Evolutionary conservation across 92 coral and sea anemone species (phyloP).

Genomic region (Umimayanthus kanabou): DNA sequence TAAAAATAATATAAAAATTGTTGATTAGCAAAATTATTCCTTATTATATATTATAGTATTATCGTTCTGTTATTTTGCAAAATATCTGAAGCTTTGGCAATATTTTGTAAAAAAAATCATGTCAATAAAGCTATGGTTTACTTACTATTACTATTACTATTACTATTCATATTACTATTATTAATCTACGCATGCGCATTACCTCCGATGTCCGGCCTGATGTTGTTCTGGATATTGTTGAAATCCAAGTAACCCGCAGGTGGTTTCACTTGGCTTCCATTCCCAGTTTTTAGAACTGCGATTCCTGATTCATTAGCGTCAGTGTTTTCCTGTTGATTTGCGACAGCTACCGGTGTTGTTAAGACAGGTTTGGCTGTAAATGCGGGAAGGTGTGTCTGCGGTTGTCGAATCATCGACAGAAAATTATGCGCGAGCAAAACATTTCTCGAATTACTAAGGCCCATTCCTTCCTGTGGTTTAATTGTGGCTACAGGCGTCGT

Average conservation of each 20-base stretch:
- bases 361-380: background rate
- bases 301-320: slow-evolving; percentile 12
- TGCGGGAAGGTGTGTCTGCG: background rate
- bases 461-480: background rate
- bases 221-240: slow-evolving; percentile 35
- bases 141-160: too few species aligned
- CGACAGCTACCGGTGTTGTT: background rate
- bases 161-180: too few species aligned
- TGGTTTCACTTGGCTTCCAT: background rate
- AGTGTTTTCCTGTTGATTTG: background rate
- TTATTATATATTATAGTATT: too few species aligned
- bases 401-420: background rate
- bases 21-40: too few species aligned
- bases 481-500: background rate
- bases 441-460: background rate
- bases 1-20: too few species aligned
- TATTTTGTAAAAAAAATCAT: too few species aligned
- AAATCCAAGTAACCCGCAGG: slow-evolving; percentile 12
- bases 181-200: background rate
- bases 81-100: too few species aligned
- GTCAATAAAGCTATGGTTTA: too few species aligned
- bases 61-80: too few species aligned
- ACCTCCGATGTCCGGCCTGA: slow-evolving; percentile 41
- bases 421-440: background rate
- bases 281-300: slow-evolving; percentile 24